Percentiles rank a stretch among this genome's conserved stretches.
Evolutionary conservation across 2,113 vertebrate genomes (phyloP).

Genomic region (Plestiodon gilberti): DNA sequence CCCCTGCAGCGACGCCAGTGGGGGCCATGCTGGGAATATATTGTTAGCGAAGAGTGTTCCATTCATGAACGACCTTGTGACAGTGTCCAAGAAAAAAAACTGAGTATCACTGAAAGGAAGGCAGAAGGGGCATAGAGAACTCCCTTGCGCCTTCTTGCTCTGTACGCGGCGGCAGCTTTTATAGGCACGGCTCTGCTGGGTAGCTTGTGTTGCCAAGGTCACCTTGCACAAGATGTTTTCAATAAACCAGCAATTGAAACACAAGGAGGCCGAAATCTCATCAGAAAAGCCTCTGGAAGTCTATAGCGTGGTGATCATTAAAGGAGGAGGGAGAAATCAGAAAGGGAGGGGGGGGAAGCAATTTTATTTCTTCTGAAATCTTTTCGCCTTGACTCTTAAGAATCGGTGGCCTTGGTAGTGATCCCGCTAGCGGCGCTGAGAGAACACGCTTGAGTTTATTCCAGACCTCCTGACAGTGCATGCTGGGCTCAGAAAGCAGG

Average conservation of each 20-base stretch:
- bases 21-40: background rate
- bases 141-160: background rate
- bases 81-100: background rate
- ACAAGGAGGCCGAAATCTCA: conserved; percentile 38
- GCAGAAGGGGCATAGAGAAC: background rate
- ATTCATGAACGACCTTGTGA: background rate
- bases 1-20: too few species aligned
- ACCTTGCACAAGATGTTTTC: background rate
- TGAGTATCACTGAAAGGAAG: background rate
- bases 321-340: background rate
- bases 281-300: conserved; percentile 48
- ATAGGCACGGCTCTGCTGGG: background rate
- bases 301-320: background rate
- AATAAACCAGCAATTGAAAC: conserved; percentile 10
- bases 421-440: background rate
- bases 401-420: background rate
- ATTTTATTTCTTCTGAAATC: background rate
- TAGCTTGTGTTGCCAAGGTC: background rate
- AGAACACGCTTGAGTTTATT: background rate
- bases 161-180: background rate
- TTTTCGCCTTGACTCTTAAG: background rate
- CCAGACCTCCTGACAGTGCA: background rate
- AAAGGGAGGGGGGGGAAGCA: rapidly evolving
- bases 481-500: background rate
- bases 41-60: background rate